These are phyloP conservation scores for Sycophaga agraensis DNA, from an alignment of 1,140 invertebrate species.

Conservation along the genomic window DNA sequence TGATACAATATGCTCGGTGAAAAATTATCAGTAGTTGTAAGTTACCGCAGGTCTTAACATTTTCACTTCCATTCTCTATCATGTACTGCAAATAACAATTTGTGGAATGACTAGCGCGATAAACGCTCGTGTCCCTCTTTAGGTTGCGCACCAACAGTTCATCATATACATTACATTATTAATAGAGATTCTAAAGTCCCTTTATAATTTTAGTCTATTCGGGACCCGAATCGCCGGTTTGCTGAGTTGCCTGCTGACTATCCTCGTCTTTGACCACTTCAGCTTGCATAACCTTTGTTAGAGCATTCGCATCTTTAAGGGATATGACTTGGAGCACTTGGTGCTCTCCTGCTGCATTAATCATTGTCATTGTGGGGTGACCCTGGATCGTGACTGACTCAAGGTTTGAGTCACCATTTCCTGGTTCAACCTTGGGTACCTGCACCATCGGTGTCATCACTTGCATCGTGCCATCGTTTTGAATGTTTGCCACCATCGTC, in stretches of 20 bases:
- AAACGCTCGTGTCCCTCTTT: not conserved
- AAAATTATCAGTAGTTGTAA: constrained; percentile 13
- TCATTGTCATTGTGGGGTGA: constrained; percentile 74
- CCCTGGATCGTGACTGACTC: constrained; percentile 63
- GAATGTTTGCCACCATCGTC: constrained; percentile 91
- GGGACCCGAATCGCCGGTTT: constrained; percentile 52
- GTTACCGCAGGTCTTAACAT: constrained; percentile 13
- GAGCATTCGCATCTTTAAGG: constrained; percentile 76
- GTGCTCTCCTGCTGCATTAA: constrained; percentile 70
- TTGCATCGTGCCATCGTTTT: constrained; percentile 76
- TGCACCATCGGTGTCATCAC: constrained; percentile 81
- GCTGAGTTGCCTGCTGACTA: constrained; percentile 51
- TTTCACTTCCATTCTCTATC: not conserved
- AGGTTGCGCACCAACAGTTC: constrained; percentile 23
- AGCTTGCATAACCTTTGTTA: constrained; percentile 75
- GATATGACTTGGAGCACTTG: constrained; percentile 81
- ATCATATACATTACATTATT: constrained; percentile 20
- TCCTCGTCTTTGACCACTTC: constrained; percentile 60
- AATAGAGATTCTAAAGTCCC: not conserved
- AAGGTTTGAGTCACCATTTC: constrained; percentile 71
- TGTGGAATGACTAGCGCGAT: constrained; percentile 5
- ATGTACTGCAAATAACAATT: constrained; percentile 19
- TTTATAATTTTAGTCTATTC: constrained; percentile 40
- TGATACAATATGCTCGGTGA: constrained; percentile 14
- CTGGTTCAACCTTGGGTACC: constrained; percentile 68